Evolutionary conservation across 2,888 invertebrate species (phyloP), one percentile per base, ranked within the genome.

Genomic region (Lordiphosa andalusiaca): DNA sequence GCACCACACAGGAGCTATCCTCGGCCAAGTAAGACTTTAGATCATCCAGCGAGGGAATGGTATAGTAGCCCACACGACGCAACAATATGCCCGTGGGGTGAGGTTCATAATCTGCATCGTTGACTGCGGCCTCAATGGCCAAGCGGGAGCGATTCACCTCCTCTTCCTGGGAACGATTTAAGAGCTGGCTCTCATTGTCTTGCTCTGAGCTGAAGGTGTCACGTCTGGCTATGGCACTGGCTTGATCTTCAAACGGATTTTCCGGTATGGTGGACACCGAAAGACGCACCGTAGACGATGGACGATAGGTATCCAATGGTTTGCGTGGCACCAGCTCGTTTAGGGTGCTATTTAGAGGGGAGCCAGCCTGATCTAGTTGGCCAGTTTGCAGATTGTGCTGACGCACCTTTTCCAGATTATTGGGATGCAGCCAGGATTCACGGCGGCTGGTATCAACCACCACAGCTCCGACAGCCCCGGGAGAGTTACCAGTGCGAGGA

Each of bases 11-110:
- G 2, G 93, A 91, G 0, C 95, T 95, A 57, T 89, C 89, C 83
- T 96, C 94, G 4, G 94, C 92, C 39, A 95, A 90, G 87, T 93
- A 93, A 0, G 91, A 92, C 81, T 92, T 92, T 77, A 99, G 91
- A 69, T 96, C 95, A 38, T 96, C 94, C 57, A 98, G 86, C 0
- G 94, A 90, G 0, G 99, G 99, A 64, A 96, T 93, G 0, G 96
- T 97, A 88, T 96, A 99, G 89, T 99, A 99, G 1, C 97, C 98
- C 0, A 91, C 93, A 0, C 97, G 91, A 0, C 92, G 93, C 39
- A 97, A 90, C 6, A 92, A 91, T 5, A 98, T 93, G 1, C 96
- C 95, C 0, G 95, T 93, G 0, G 94, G 93, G 86, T 95, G 94
- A 0, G 86, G 73, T 38, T 87, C 88, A 12, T 59, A 59, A 3